Evolutionary conservation across 2,113 vertebrate species (phyloP).

Genomic region (Vidua macroura): DNA sequence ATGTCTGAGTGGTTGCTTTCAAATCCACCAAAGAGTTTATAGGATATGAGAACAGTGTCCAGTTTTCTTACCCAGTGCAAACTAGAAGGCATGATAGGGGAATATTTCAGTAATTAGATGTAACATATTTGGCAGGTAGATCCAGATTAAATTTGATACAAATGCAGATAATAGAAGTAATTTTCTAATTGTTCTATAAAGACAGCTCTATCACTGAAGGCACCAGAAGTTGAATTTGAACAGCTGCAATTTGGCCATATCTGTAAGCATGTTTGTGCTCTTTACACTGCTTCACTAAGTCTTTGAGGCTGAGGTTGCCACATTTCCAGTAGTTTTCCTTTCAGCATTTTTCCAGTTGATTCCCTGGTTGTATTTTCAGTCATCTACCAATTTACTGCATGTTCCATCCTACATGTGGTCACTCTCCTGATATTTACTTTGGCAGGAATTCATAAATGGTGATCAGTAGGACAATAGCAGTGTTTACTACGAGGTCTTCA

Average conservation of each 20-base stretch:
- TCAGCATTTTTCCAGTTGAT: not conserved
- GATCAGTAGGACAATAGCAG: not conserved
- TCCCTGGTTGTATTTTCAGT: not conserved
- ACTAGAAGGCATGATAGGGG: not conserved
- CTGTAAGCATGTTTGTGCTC: not conserved
- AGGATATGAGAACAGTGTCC: not conserved
- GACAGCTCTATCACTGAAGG: not conserved
- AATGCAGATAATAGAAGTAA: not conserved
- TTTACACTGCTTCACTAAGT: not conserved
- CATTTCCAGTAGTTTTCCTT: not conserved
- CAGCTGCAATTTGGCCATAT: not conserved
- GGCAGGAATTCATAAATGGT: accelerated
- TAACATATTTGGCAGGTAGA: not conserved
- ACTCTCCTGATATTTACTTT: not conserved
- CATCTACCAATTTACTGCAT: not conserved
- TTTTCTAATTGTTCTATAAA: not conserved
- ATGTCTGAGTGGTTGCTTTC: not conserved
- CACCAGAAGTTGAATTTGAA: not conserved
- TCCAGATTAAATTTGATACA: not conserved
- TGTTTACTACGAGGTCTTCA: not conserved
- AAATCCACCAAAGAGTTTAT: not conserved
- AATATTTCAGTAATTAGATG: not conserved
- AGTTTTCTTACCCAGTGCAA: not conserved
- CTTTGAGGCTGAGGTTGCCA: not conserved
- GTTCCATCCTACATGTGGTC: not conserved